Evolutionary conservation across 2,888 invertebrate genomes (phyloP), one percentile per base, ranked within the genome.

Genomic region (Lomographa bimaculata): DNA sequence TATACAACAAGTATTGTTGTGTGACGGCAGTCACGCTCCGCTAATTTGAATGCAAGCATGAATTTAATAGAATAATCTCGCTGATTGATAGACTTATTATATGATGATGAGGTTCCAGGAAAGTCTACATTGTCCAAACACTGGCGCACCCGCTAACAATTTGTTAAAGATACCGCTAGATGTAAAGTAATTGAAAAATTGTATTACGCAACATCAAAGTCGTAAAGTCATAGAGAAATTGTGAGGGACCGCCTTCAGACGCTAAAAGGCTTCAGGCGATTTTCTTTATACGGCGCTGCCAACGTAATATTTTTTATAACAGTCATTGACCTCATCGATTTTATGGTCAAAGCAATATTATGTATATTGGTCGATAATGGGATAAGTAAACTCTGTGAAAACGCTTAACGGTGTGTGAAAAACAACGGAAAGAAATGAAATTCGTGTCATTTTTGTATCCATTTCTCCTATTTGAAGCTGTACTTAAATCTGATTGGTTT

Each of bases 41-140:
- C 69, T 71, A 72, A 76, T 79, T 76, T 77, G 67, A 79, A 79
- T 77, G 71, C 68, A 66, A 64, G 69, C 67, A 66, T 70, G 71
- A 69, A 69, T 63, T 67, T 74, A 77, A 74, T 74, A 72, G 64
- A 73, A 76, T 76, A 77, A 79, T 78, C 74, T 78, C 50, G 61
- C 71, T 80, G 82, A 83, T 80, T 79, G 79, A 84, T 83, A 67
- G 74, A 72, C 71, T 75, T 77, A 79, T 79, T 79, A 77, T 81
- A 71, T 71, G 71, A 74, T 72, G 79, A 78, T 76, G 75, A 72
- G 75, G 72, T 77, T 72, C 74, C 71, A 72, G 73, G 71, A 74
- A 80, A 77, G 71, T 63, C 46, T 41, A 64, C 58, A 69, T 72
- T 76, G 77, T 77, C 69, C 71, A 69, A 72, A 55, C 60, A 64